Base-by-base conservation (phyloP, 2,888 invertebrate genomes). In the Exephanes ischioxanthus region DNA sequence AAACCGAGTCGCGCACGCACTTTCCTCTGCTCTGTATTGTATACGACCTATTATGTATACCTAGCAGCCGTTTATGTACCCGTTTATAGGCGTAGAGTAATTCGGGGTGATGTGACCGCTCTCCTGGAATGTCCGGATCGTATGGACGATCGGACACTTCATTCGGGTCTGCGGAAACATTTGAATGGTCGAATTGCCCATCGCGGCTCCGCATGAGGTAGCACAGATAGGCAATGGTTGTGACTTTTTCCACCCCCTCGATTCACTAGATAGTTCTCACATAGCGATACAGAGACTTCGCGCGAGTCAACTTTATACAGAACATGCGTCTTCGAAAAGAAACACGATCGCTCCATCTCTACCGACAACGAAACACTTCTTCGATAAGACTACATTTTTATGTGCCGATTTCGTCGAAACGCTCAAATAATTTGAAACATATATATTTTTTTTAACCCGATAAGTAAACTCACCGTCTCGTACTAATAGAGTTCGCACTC, bases 41-140 rank as follows among this genome's bases (percentile, higher is more conserved):
- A 48, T 16, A 48, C 16, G 1, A 41, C 41, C 41, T 55, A 55
- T 55, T 19, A 55, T 55, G 53, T 55, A 7, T 55, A n/a, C 19
- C 45, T 45, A 9, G 4, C 45, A 3, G 16, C 4, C 16, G 45
- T 48, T 48, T 16, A 14, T 48, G 45, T 48, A 3, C 14, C 2
- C 4, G 45, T 0, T 48, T 48, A 16, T 48, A 48, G 14, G 45
- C 87, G 87, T 86, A 55, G 79, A 71, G 88, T 89, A 89, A 89
- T 89, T 89, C 86, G 85, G 85, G 78, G 45, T 48, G 45, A 48
- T 48, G 14, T 1, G 4, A 48, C 4, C 16, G 45, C 16, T 48
- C 3, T 48, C 14, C 16, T 4, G 16, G 16, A 48, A 48, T 16
- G 45, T 48, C 45, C 16, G 45, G 45, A 48, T 16, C 45, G 3